A percentile compares a stretch with the other conserved stretches of the same genome.
phyloP scores from a whole-genome alignment of 2,888 invertebrate genomes.

The Odontocerum albicorne region DNA sequence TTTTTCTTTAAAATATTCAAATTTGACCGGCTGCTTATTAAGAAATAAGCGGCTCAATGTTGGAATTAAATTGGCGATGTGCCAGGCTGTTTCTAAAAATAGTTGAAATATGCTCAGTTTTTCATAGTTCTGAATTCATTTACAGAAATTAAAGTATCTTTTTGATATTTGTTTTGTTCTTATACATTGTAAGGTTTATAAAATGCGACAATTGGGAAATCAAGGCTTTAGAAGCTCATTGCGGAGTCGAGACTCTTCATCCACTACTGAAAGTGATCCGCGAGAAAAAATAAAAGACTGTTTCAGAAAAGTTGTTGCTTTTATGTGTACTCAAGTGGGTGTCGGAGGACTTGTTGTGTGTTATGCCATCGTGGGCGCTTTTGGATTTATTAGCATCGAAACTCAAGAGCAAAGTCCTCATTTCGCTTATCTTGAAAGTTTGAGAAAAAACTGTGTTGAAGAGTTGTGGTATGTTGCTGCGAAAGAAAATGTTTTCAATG shows the following conservation, averaged over 20 bases:
- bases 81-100: conserved; percentile 29
- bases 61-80: conserved; percentile 19
- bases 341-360: conserved; percentile 86
- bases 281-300: conserved; percentile 81
- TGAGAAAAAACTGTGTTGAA: conserved; percentile 61
- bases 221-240: conserved; percentile 59
- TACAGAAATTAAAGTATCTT: not conserved
- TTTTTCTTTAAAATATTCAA: conserved; percentile 8
- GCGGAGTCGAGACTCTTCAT: conserved; percentile 67
- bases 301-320: conserved; percentile 81
- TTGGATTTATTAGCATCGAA: conserved; percentile 79
- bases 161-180: too few relatives aligned
- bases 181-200: too few relatives aligned
- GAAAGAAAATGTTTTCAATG: conserved; percentile 69
- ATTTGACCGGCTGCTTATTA: conserved; percentile 8
- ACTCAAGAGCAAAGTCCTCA: conserved; percentile 59
- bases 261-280: conserved; percentile 67
- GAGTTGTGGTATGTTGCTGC: conserved; percentile 71
- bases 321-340: conserved; percentile 92
- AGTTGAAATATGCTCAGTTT: conserved; percentile 16
- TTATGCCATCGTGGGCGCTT: conserved; percentile 84
- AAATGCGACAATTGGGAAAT: conserved; percentile 23
- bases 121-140: conserved; percentile 4
- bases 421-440: conserved; percentile 51
- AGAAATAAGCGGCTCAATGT: conserved; percentile 12